phyloP scores from a whole-genome alignment of 2,888 invertebrate genomes.

The Pollenia griseotomentosa region DNA sequence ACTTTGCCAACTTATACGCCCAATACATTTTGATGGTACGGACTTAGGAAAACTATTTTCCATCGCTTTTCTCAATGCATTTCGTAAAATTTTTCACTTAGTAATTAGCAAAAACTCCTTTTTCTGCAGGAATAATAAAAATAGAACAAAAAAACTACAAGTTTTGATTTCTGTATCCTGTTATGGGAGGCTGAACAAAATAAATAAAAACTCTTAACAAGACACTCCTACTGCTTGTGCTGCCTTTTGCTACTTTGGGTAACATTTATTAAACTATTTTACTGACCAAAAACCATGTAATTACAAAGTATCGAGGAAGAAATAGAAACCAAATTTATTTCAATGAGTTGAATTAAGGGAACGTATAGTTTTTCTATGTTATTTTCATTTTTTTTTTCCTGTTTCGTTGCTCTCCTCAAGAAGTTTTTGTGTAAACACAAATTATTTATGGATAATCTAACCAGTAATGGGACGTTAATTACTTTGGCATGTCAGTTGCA shows the following conservation, averaged over 20 bases:
- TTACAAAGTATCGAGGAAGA: slow-evolving; percentile 66
- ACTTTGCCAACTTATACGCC: too few relatives aligned
- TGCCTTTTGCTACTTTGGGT: not conserved
- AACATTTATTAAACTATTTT: slow-evolving; percentile 47
- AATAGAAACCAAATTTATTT: slow-evolving; percentile 64
- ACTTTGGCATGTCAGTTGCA: slow-evolving; percentile 80
- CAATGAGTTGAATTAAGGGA: slow-evolving; percentile 44
- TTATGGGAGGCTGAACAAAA: slow-evolving; percentile 40
- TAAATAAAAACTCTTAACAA: slow-evolving; percentile 58
- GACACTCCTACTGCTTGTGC: slow-evolving; percentile 52
- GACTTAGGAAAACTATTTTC: too few relatives aligned
- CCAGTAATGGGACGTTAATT: slow-evolving; percentile 84
- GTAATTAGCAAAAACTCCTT: slow-evolving; percentile 52
- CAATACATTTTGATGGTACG: too few relatives aligned
- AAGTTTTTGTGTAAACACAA: slow-evolving; percentile 76
- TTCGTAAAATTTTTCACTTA: not conserved
- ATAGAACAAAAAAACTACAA: not conserved
- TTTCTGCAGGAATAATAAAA: not conserved
- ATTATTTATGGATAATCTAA: slow-evolving; percentile 84
- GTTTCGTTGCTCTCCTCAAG: slow-evolving; percentile 29
- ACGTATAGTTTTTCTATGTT: not conserved
- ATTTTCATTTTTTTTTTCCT: not conserved
- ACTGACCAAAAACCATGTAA: slow-evolving; percentile 56
- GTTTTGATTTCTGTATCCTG: slow-evolving; percentile 27
- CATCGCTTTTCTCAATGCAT: too few relatives aligned